Percentiles rank a stretch among this genome's conserved stretches.
Conservation (phyloP, 92 coral and sea anemone genomes). For the Zoanthus solanderi region DNA sequence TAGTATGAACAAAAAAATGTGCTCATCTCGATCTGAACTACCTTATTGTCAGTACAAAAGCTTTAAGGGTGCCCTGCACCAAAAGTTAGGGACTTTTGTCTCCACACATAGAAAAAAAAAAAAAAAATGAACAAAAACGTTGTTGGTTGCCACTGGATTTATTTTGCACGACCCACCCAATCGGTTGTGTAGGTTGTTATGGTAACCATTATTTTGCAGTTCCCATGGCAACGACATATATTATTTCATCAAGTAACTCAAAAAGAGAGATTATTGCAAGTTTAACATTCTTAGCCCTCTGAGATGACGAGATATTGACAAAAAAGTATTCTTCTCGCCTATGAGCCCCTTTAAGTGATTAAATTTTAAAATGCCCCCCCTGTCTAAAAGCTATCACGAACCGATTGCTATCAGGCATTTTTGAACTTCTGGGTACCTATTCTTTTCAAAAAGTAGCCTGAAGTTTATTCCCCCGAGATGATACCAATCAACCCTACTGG, state of each 20-base stretch:
- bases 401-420: conserved; percentile 12
- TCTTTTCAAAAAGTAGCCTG: conserved; percentile 3
- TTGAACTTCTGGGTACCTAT: neutral
- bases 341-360: neutral
- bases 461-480: conserved; percentile 4
- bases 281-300: conserved; percentile 7
- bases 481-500: conserved; percentile 24
- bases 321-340: neutral
- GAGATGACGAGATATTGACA: conserved; percentile 3
- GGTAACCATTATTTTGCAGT: neutral
- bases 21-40: too few species aligned
- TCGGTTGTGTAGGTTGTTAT: too few species aligned
- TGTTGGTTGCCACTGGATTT: too few species aligned
- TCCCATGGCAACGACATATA: conserved; percentile 6
- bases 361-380: neutral
- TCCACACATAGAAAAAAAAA: too few species aligned
- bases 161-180: too few species aligned
- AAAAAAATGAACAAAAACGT: too few species aligned
- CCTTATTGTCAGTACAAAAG: too few species aligned
- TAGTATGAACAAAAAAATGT: too few species aligned
- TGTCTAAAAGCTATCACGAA: conserved; percentile 6
- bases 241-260: conserved; percentile 6
- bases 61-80: too few species aligned
- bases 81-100: too few species aligned
- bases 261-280: neutral